Percentiles rank a stretch among this genome's conserved stretches.
Conservation (phyloP, 2,888 invertebrate genomes). For the Mythimna impura region DNA sequence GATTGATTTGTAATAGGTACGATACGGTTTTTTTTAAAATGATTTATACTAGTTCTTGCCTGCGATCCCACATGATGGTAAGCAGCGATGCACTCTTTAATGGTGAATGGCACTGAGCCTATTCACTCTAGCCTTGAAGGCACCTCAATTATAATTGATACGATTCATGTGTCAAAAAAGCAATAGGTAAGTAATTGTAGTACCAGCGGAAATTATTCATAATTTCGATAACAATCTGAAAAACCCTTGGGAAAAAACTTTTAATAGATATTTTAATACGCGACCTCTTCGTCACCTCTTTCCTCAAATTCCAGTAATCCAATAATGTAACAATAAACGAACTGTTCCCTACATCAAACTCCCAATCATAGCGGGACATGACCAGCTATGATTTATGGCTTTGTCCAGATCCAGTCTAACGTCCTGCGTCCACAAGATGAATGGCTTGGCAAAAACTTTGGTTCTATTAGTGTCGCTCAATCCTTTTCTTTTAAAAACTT, state of each 20-base stretch:
- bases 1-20: no score
- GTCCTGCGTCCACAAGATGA: slow-evolving; percentile 65
- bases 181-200: no score
- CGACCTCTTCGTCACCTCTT: neutral
- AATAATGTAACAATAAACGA: slow-evolving; percentile 42
- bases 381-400: slow-evolving; percentile 69
- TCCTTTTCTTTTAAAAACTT: slow-evolving; percentile 46
- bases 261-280: neutral
- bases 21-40: no score
- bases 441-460: slow-evolving; percentile 58
- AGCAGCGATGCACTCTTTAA: no score
- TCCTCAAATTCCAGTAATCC: slow-evolving; percentile 4
- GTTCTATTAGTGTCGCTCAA: slow-evolving; percentile 15
- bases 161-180: no score
- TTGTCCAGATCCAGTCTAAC: slow-evolving; percentile 42
- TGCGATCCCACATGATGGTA: no score
- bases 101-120: no score
- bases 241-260: neutral
- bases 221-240: neutral
- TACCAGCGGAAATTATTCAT: neutral
- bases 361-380: slow-evolving; percentile 52
- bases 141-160: no score
- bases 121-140: no score
- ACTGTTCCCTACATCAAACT: slow-evolving; percentile 40
- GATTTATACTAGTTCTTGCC: no score